Evolutionary conservation across 1,140 invertebrate species (phyloP).

Genomic region (Pseudomyrmex dendroicus): DNA sequence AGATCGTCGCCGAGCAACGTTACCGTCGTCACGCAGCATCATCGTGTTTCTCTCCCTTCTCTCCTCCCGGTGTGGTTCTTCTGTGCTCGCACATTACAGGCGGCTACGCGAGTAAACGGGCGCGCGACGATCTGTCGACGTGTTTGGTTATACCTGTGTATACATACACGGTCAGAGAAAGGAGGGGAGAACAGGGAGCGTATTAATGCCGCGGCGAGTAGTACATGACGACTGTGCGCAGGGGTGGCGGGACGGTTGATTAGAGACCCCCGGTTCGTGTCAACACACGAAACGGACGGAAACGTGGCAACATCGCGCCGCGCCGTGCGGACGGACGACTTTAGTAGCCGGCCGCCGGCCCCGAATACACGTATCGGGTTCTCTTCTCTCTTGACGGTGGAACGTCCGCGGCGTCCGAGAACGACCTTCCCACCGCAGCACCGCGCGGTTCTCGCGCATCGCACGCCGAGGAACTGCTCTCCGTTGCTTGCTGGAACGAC

Average conservation of each 20-base stretch:
- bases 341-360: constrained; percentile 75
- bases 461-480: constrained; percentile 57
- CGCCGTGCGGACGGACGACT: constrained; percentile 66
- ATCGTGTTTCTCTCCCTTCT: background rate
- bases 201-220: constrained; percentile 51
- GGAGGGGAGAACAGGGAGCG: background rate
- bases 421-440: constrained; percentile 69
- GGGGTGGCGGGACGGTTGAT: constrained; percentile 59
- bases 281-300: constrained; percentile 68
- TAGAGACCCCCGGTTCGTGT: constrained; percentile 69
- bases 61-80: background rate
- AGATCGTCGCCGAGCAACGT: background rate
- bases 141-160: constrained; percentile 24
- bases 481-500: background rate
- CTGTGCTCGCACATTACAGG: constrained; percentile 13
- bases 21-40: background rate
- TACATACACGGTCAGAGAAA: background rate
- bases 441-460: constrained; percentile 44
- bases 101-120: constrained; percentile 23
- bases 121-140: background rate
- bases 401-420: constrained; percentile 70
- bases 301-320: constrained; percentile 74
- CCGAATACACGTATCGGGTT: constrained; percentile 62
- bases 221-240: constrained; percentile 37
- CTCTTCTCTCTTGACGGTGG: constrained; percentile 56